A percentile compares a stretch with the other conserved stretches of the same genome.
Evolutionary conservation across 1,140 invertebrate species (phyloP).

Genomic region (Agrypnia vestita): DNA sequence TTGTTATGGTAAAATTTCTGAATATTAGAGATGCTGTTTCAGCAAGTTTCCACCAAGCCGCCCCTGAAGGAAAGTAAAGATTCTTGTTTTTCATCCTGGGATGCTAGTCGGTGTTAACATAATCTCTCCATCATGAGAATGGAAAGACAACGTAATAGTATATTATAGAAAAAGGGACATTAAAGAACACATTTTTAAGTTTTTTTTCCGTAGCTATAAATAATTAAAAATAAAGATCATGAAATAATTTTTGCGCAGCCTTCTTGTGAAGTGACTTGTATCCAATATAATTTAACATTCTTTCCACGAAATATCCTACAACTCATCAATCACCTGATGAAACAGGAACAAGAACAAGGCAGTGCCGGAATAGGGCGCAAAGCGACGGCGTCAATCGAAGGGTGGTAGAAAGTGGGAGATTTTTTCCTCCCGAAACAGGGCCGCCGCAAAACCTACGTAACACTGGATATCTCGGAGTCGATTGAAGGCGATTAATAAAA

Average conservation of each 20-base stretch:
- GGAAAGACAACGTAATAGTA: too few species aligned
- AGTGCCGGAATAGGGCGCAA: background rate
- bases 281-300: conserved; percentile 11
- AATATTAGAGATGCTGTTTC: too few species aligned
- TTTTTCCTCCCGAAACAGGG: conserved; percentile 3
- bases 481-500: conserved; percentile 13
- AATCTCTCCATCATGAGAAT: too few species aligned
- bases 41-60: too few species aligned
- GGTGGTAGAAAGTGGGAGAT: background rate
- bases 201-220: too few species aligned
- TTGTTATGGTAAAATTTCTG: too few species aligned
- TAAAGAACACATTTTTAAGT: too few species aligned
- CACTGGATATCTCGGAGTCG: conserved; percentile 12
- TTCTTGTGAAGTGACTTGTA: conserved; percentile 13
- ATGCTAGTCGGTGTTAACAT: too few species aligned
- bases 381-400: background rate
- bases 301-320: conserved; percentile 2
- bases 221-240: too few species aligned
- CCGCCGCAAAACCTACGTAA: conserved; percentile 1
- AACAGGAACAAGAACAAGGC: conserved; percentile 32
- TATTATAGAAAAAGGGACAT: too few species aligned
- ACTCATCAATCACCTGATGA: conserved; percentile 35
- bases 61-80: too few species aligned
- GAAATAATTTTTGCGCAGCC: background rate
- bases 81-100: too few species aligned